Evolutionary conservation across 1,140 invertebrate species (phyloP).

Genomic region (Panulirus ornatus): DNA sequence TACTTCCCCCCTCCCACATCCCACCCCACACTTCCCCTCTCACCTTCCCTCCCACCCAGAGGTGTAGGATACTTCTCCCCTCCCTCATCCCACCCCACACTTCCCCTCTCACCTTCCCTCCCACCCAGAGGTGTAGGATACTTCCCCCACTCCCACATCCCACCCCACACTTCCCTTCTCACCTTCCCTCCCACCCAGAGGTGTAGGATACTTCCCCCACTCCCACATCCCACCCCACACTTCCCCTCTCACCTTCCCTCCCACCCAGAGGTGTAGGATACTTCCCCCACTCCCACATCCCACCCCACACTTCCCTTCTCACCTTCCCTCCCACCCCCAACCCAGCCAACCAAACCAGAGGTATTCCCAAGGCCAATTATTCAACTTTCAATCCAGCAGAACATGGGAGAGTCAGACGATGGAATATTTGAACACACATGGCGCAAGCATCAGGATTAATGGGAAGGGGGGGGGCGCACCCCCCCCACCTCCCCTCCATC

Average conservation of each 20-base stretch:
- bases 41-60: too few relatives aligned
- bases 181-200: neutral
- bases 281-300: too few relatives aligned
- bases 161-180: too few relatives aligned
- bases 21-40: too few relatives aligned
- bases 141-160: too few relatives aligned
- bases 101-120: too few relatives aligned
- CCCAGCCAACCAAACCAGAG: neutral
- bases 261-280: neutral
- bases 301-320: neutral
- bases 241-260: neutral
- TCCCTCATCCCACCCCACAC: too few relatives aligned
- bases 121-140: too few relatives aligned
- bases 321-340: neutral
- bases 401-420: too few relatives aligned
- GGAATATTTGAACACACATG: neutral
- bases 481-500: neutral
- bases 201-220: too few relatives aligned
- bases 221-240: neutral
- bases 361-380: constrained; percentile 19
- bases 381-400: constrained; percentile 22
- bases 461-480: neutral
- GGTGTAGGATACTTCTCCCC: too few relatives aligned
- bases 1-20: too few relatives aligned
- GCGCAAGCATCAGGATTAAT: neutral